Evolutionary conservation across 2,797 vertebrate genomes (phyloP).

Genomic region (Brachyalestes nurse): DNA sequence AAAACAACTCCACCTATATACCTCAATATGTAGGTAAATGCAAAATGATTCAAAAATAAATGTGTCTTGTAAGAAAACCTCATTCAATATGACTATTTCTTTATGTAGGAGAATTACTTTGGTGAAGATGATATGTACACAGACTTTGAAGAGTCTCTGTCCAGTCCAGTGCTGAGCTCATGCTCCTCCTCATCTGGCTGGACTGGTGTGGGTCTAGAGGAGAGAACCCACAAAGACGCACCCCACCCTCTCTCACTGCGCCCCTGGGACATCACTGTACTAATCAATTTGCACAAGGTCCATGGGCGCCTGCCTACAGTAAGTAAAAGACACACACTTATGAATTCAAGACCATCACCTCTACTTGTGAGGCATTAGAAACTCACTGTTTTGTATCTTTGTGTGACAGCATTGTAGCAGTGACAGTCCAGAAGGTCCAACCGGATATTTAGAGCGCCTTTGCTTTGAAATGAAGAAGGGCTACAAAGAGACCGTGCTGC

Average conservation of each 20-base stretch:
- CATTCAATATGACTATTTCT: background rate
- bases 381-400: slow-evolving; percentile 29
- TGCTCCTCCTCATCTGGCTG: slow-evolving; percentile 92
- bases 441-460: slow-evolving; percentile 91
- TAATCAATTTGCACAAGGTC: slow-evolving; percentile 95
- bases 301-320: slow-evolving; percentile 96
- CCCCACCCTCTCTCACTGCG: slow-evolving; percentile 89
- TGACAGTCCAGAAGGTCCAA: slow-evolving; percentile 92
- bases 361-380: background rate
- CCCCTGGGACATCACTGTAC: slow-evolving; percentile 97
- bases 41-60: background rate
- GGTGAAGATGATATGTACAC: slow-evolving; percentile 98
- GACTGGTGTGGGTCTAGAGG: slow-evolving; percentile 90
- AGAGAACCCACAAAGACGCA: slow-evolving; percentile 77
- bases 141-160: slow-evolving; percentile 92
- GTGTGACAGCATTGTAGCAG: slow-evolving; percentile 87
- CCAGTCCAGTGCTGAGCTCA: slow-evolving; percentile 91
- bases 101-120: slow-evolving; percentile 94
- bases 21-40: too few relatives aligned
- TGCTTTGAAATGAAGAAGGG: slow-evolving; percentile 99
- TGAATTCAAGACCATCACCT: background rate
- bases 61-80: background rate
- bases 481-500: slow-evolving; percentile 94
- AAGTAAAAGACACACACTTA: slow-evolving; percentile 58
- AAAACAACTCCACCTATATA: background rate